Base-by-base conservation (phyloP, 2,113 vertebrate genomes). In the Lasiurus cinereus region DNA sequence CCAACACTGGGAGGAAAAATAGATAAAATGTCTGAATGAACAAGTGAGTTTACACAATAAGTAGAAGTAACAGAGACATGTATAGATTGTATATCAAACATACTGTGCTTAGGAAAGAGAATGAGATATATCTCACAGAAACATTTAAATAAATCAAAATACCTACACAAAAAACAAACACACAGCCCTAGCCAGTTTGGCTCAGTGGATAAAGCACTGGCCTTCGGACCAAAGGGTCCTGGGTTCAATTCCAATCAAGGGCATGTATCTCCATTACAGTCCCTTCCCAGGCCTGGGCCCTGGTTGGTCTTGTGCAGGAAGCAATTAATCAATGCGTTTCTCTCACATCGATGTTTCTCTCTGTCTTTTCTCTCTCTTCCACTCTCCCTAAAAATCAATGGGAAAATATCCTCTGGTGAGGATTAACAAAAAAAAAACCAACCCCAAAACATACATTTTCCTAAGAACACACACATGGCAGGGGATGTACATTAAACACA, bases 71-170 rank as follows among this genome's bases (percentile, higher is more conserved):
- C 70, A 66, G 6, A 84, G 3, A 59, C 6, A 31, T 43, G 1
- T 50, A 24, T 15, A 66, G 7, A 29, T 8, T 43, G 16, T 5
- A 29, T 36, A 50, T 70, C 59, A 72, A 64, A 85, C 69, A 64
- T 11, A 31, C 0, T n/a, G 6, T 84, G 33, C 43, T 88, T 50
- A 74, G 43, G 88, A 94, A 91, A 93, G 31, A 92, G 64, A 78
- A 36, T 46, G 22, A 94, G 48, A 48, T 91, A 1, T 52, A 83
- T 66, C 77, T 93, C 77, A 74, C 6, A 76, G 50, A 21, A 77
- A 85, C 12, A n/a, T 33, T 36, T 82, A 66, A 92, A 50, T 73
- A 79, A 88, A 80, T 74, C 31, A 89, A 82, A 66, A 59, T 48
- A 43, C 8, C 4, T 62, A 19, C 6, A 73, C 46, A 76, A 1